Evolutionary conservation across 2,113 vertebrate species (phyloP).

Genomic region (Peromyscus polionotus): DNA sequence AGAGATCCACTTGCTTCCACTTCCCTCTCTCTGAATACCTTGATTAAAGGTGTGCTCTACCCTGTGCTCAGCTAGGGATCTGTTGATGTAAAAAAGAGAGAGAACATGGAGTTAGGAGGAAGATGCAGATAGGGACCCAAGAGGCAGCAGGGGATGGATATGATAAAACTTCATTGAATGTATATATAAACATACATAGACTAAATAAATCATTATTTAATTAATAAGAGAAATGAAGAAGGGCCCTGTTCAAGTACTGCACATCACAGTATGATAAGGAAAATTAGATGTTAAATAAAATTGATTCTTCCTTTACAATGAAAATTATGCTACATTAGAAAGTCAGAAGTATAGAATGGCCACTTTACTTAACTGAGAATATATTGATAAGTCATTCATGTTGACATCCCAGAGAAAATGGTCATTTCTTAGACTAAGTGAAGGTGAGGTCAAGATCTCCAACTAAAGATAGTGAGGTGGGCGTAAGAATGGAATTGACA

Average conservation of each 20-base stretch:
- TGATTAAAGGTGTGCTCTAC: background rate
- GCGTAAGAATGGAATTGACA: background rate
- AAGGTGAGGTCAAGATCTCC: background rate
- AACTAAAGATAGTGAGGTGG: background rate
- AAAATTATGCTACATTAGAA: background rate
- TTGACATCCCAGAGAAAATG: background rate
- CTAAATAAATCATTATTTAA: background rate
- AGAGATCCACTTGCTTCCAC: background rate
- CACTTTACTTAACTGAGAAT: background rate
- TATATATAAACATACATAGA: background rate
- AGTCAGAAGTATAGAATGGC: background rate
- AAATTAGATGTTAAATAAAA: background rate
- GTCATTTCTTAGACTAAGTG: background rate
- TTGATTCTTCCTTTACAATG: slow-evolving; percentile 8
- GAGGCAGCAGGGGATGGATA: background rate
- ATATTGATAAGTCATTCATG: background rate
- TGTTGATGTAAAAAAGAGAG: background rate
- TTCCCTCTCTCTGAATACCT: background rate
- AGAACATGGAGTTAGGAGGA: background rate
- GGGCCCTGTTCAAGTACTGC: background rate
- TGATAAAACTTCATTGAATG: background rate
- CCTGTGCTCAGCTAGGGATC: background rate
- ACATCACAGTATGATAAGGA: background rate
- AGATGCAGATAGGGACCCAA: background rate
- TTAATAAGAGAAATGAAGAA: background rate